Percentiles rank a stretch among this genome's conserved stretches.
Evolutionary conservation across 1,140 invertebrate species (phyloP).

Genomic region (Pseudomyrmex concolor): DNA sequence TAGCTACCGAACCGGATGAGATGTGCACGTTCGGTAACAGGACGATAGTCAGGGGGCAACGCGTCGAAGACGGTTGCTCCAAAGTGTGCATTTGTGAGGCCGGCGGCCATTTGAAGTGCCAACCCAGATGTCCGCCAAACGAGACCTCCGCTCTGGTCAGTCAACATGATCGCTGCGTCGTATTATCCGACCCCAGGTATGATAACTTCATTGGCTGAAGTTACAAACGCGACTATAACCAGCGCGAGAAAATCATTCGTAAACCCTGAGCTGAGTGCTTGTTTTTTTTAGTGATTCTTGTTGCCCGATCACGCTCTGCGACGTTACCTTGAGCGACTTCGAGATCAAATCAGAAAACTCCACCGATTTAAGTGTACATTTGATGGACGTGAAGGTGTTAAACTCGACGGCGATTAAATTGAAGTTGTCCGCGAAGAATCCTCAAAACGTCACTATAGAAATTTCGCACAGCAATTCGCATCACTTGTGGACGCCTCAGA

Average conservation of each 20-base stretch:
- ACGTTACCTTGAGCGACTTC: slow-evolving; percentile 91
- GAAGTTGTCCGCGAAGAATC: slow-evolving; percentile 76
- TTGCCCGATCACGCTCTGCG: slow-evolving; percentile 93
- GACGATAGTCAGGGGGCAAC: slow-evolving; percentile 89
- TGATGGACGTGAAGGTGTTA: slow-evolving; percentile 81
- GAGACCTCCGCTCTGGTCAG: slow-evolving; percentile 77
- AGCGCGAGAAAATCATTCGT: background rate
- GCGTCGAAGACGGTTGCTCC: slow-evolving; percentile 91
- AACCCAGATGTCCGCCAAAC: slow-evolving; percentile 87
- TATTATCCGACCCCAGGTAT: slow-evolving; percentile 78
- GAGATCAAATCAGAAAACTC: slow-evolving; percentile 85
- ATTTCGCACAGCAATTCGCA: slow-evolving; percentile 80
- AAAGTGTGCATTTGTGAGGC: slow-evolving; percentile 91
- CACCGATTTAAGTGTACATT: slow-evolving; percentile 77
- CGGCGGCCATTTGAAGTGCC: slow-evolving; percentile 90
- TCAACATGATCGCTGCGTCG: slow-evolving; percentile 82
- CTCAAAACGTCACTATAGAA: slow-evolving; percentile 77
- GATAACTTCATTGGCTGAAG: background rate
- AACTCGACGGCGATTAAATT: slow-evolving; percentile 83
- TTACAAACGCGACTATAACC: background rate
- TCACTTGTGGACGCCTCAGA: slow-evolving; percentile 81
- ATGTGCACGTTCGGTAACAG: slow-evolving; percentile 91
- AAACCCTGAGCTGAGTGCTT: background rate
- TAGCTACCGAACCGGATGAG: slow-evolving; percentile 83
- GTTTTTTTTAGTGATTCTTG: slow-evolving; percentile 88